Evolutionary conservation across 1,140 invertebrate genomes (phyloP).

Genomic region (Bacillus rossius): DNA sequence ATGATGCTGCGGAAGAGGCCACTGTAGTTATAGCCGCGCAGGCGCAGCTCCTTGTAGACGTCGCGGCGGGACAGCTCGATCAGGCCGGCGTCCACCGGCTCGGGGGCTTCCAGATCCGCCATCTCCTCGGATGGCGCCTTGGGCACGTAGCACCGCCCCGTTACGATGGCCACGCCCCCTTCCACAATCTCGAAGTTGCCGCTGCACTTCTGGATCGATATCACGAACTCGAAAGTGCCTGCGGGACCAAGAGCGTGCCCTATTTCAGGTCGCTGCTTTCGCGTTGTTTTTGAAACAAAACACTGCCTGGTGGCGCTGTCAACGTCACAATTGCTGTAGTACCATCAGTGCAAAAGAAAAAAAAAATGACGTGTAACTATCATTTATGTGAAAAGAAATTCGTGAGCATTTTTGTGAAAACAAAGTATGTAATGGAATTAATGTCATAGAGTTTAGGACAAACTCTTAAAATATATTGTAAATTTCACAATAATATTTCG

Average conservation of each 20-base stretch:
- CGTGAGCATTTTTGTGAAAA: no score
- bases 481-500: no score
- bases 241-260: neutral
- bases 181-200: conserved; percentile 85
- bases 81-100: conserved; percentile 28
- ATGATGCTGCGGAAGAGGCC: conserved; percentile 65
- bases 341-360: neutral
- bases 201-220: conserved; percentile 77
- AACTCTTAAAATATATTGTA: no score
- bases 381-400: neutral
- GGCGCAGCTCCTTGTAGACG: conserved; percentile 86
- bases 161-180: conserved; percentile 68
- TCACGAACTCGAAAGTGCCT: conserved; percentile 62
- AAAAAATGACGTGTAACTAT: neutral
- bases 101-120: conserved; percentile 39
- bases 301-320: no score
- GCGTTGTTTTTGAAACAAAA: no score
- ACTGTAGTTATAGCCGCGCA: conserved; percentile 89
- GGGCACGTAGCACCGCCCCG: conserved; percentile 57
- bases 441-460: no score
- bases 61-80: conserved; percentile 57
- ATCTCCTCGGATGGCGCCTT: conserved; percentile 42
- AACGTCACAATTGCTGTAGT: no score
- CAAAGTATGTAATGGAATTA: no score
- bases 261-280: no score